A percentile compares a stretch with the other conserved stretches of the same genome.
Evolutionary conservation across 2,797 vertebrate species (phyloP).

Genomic region (Distichodus sexfasciatus): DNA sequence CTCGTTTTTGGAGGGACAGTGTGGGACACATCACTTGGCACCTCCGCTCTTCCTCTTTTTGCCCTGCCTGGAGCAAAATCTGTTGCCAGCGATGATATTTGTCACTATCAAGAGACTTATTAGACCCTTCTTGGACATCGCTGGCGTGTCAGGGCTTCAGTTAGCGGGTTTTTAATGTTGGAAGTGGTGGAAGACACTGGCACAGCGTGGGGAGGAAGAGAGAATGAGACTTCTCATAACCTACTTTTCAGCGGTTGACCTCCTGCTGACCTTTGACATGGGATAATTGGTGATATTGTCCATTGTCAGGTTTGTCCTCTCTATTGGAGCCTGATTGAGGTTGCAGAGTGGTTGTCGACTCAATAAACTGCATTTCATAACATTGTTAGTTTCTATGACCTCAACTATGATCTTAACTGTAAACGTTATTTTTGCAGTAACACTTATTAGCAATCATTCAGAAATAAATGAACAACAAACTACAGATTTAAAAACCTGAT

Average conservation of each 20-base stretch:
- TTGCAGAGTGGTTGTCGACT: neutral
- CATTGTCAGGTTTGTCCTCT: neutral
- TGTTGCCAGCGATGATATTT: slow-evolving; percentile 70
- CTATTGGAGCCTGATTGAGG: neutral
- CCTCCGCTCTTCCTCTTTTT: slow-evolving; percentile 70
- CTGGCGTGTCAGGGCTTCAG: slow-evolving; percentile 68
- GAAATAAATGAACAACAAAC: too few relatives aligned
- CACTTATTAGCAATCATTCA: neutral
- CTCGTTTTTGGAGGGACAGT: slow-evolving; percentile 67
- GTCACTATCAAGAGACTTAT: slow-evolving; percentile 65
- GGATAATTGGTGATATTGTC: neutral
- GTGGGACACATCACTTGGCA: slow-evolving; percentile 80
- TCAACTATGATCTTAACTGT: neutral
- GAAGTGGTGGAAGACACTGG: slow-evolving; percentile 48
- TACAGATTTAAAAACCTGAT: too few relatives aligned
- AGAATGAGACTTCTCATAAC: slow-evolving; percentile 46
- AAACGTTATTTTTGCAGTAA: neutral
- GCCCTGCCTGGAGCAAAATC: slow-evolving; percentile 65
- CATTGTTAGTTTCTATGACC: too few relatives aligned
- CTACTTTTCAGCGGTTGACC: slow-evolving; percentile 60
- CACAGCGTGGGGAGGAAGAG: slow-evolving; percentile 30
- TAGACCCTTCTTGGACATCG: slow-evolving; percentile 63
- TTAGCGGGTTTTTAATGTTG: slow-evolving; percentile 57
- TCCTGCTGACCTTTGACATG: slow-evolving; percentile 55
- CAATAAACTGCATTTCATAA: neutral